Percentiles rank a stretch among this genome's conserved stretches.
Conservation (phyloP, 1,140 invertebrate genomes). For the Drosophila melanogaster region Release_6_plus_ISO1_MT NT_033777.3:20672501-20673000, state of each 20-base stretch:
- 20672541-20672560: conserved; percentile 54
- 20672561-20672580: conserved; percentile 11
- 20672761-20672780: conserved; percentile 71
- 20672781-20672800: conserved; percentile 82
- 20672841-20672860: neutral
- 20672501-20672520: conserved; percentile 33
- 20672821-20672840: conserved; percentile 4
- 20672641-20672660: conserved; percentile 9
- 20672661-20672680: neutral
- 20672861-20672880: neutral
- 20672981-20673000: too few species aligned
- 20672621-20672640: conserved; percentile 6
- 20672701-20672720: conserved; percentile 74
- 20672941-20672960: too few species aligned
- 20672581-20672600: conserved; percentile 8
- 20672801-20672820: conserved; percentile 81
- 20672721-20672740: conserved; percentile 79
- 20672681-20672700: conserved; percentile 41
- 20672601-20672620: neutral
- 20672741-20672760: conserved; percentile 59
- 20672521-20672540: conserved; percentile 57
- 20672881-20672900: too few species aligned
- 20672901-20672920: too few species aligned
- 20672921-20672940: too few species aligned
- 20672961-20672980: neutral